Evolutionary conservation across 2,888 invertebrate genomes (phyloP), one percentile per base, ranked within the genome.

Genomic region (Callosobruchus maculatus): DNA sequence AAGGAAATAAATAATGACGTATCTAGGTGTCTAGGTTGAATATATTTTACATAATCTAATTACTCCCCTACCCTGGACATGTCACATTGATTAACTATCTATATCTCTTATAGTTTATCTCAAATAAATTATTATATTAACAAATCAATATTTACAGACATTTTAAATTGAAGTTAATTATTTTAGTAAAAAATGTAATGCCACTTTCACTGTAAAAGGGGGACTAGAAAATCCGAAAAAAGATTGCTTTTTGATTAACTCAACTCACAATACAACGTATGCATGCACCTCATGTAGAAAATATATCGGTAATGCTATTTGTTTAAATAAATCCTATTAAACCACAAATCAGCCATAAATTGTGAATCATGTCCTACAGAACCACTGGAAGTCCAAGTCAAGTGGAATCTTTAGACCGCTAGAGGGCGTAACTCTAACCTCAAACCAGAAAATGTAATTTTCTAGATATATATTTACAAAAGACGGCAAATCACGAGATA

Each of bases 51-150:
- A 77, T 73, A 74, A 75, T 79, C 81, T 81, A 77, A 78, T 79
- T 81, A 82, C 77, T 84, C 84, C 84, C 85, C 85, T 84, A 83
- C 83, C 83, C 81, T 83, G 83, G 84, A 84, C 82, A 84, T 81
- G 83, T 84, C 82, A 84, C 83, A 84, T 82, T 82, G 79, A 84
- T 83, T 82, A 82, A 80, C 80, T 84, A 82, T 78, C 78, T 83
- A 82, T 81, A 76, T 74, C 79, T 80, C 80, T 80, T 80, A 81
- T 79, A 80, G 78, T 81, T 81, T 79, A 74, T 82, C 77, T 78
- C 79, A 82, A 83, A 82, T 82, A 84, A 83, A 82, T 78, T 80
- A 80, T 74, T 76, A 75, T 79, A 78, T 74, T 78, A 80, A 77
- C 75, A 74, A 77, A 79, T 74, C 73, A 71, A 73, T 78, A 79